Evolutionary conservation across 2,888 invertebrate genomes (phyloP), one percentile per base, ranked within the genome.

Genomic region (Dascillus cervinus): DNA sequence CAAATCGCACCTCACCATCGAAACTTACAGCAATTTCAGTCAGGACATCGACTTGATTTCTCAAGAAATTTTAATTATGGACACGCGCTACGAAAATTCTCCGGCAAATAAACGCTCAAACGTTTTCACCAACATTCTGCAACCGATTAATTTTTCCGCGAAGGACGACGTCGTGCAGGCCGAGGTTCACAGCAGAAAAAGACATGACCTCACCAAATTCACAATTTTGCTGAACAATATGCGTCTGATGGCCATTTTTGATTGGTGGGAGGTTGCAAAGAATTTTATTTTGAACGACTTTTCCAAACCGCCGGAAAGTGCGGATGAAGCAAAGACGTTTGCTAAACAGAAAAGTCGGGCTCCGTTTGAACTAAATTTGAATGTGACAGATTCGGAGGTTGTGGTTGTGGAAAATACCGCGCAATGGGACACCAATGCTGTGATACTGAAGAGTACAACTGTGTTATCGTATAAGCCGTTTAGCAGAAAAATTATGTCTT

Each of bases 361-460:
- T 6, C 77, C 77, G 1, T 73, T 84, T 62, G 94, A 95, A 63
- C 68, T 95, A 17, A 91, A 91, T 60, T 70, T 97, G 32, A 96
- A 95, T 64, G 80, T 96, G 13, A 92, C 91, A 0, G 91, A 96
- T 64, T 95, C 94, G 3, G 95, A 98, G 66, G 70, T 97, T 34
- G 90, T 97, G 15, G 74, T 96, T 17, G 85, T 97, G 1, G 96
- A 97, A 62, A 85, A 95, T 59, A 80, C 87, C 1, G 80, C 88
- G 1, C 73, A 83, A 9, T 75, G 79, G 69, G 92, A 96, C 60
- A 88, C 94, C 1, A 91, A 91, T 60, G 94, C 96, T 1, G 86
- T 97, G 6, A 94, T 97, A 54, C 69, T 95, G 9, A 83, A 85
- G 79, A 87, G 88, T 47, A 94, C 94, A 4, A 89, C 92, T 0